Evolutionary conservation across 2,888 invertebrate species (phyloP), one percentile per base, ranked within the genome.

Genomic region (Rhorus exstirpatorius): DNA sequence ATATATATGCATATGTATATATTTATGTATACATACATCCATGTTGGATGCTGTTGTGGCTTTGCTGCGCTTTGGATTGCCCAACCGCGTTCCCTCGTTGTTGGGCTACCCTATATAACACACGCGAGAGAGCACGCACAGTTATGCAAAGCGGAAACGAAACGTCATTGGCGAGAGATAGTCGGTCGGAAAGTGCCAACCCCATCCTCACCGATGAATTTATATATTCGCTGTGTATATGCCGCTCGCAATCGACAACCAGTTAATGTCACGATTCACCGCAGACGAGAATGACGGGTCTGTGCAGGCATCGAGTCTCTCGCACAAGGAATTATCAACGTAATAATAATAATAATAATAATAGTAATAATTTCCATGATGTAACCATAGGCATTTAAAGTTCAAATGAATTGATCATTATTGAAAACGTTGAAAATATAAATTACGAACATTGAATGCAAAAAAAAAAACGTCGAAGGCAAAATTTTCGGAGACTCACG

Each of bases 91-190:
- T 83, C 63, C 76, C 83, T 51, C 81, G 67, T 38, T 70, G 79
- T 65, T 70, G 81, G 38, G 19, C 74, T 75, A 61, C n/a, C n/a
- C n/a, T n/a, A n/a, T n/a, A n/a, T n/a, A n/a, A n/a, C n/a, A 74
- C 53, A 61, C 68, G 35, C 68, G 80, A 24, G 35, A 72, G 74
- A 79, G 86, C 81, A 81, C 83, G 76, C 77, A 83, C 87, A 74
- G 78, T 86, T 88, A 86, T 85, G 87, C 87, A 81, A 86, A 84
- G 72, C 86, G 87, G 88, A 89, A 89, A 89, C 87, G 86, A 86
- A 88, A 87, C 87, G 84, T 89, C 89, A 88, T 89, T 81, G 85
- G 76, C 84, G 87, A 83, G 82, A 63, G 75, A 75, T 79, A 84
- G 83, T 87, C 84, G 84, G 81, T 81, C 81, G 87, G 85, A 76